These are phyloP conservation scores for Streptopelia turtur DNA, from an alignment of 2,797 vertebrate genomes.

Conservation along the genomic window DNA sequence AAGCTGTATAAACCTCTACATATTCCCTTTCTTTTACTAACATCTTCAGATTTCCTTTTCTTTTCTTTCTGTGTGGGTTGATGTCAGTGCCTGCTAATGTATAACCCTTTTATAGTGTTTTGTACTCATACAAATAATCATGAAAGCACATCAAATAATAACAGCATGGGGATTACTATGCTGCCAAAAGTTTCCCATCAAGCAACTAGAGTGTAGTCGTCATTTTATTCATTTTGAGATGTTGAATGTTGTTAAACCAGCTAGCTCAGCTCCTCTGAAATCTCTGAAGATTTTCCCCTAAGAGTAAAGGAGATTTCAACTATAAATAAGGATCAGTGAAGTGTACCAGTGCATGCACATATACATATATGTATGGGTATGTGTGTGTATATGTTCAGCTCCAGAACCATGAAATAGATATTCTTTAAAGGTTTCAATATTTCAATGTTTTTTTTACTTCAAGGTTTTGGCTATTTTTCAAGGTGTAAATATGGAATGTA, in stretches of 20 bases:
- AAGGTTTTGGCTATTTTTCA: not conserved
- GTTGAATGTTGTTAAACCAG: constrained; percentile 29
- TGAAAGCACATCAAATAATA: constrained; percentile 61
- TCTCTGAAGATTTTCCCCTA: constrained; percentile 22
- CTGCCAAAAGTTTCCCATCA: constrained; percentile 56
- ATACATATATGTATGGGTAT: not conserved
- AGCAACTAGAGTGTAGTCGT: constrained; percentile 28
- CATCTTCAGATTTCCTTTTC: not conserved
- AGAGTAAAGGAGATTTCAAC: not conserved
- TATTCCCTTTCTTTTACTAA: not conserved
- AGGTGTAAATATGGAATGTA: not conserved
- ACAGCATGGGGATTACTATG: constrained; percentile 47
- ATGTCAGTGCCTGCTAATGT: constrained; percentile 22
- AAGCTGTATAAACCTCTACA: not conserved
- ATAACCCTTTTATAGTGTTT: constrained; percentile 37
- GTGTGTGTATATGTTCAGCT: not conserved
- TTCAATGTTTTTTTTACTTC: not conserved
- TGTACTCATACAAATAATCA: constrained; percentile 59
- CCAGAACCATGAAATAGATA: not conserved
- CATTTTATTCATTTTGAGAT: constrained; percentile 45
- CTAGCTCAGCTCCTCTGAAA: constrained; percentile 39
- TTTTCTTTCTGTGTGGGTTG: not conserved
- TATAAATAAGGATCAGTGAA: not conserved
- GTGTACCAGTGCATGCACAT: not conserved
- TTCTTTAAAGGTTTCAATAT: not conserved